phyloP scores from a whole-genome alignment of 2,113 vertebrate species.

The Halcyon senegalensis region DNA sequence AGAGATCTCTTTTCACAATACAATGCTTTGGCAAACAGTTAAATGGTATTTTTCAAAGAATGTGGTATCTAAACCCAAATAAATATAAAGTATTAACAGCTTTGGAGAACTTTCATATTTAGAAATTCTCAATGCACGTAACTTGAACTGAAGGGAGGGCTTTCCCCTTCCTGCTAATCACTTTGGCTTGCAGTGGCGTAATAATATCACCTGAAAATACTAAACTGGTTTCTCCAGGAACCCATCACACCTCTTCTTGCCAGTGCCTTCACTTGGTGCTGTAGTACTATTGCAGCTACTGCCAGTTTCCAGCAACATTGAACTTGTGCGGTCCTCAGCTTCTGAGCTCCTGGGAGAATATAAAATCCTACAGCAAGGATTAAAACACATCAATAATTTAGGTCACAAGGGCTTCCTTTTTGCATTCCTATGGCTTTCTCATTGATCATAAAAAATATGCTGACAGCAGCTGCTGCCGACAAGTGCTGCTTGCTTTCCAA shows the following conservation, averaged over 20 bases:
- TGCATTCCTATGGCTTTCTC: background rate
- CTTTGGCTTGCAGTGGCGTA: background rate
- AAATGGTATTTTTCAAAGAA: background rate
- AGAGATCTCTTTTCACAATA: background rate
- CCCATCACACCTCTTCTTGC: background rate
- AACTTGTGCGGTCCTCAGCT: background rate
- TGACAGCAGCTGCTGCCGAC: background rate
- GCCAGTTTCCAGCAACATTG: rapidly evolving
- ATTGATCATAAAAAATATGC: background rate
- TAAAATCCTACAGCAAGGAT: background rate
- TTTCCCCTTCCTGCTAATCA: background rate
- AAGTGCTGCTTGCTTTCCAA: background rate
- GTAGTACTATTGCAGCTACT: background rate
- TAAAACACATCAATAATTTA: background rate
- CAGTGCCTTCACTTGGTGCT: rapidly evolving
- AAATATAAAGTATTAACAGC: background rate
- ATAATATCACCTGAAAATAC: background rate
- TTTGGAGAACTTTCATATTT: background rate
- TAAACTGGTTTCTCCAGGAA: background rate
- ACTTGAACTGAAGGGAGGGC: background rate
- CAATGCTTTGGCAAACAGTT: background rate
- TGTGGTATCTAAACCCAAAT: background rate
- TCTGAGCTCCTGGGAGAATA: background rate
- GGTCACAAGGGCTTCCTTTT: background rate
- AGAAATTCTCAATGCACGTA: background rate